These are phyloP conservation scores for Coranthus polyacanthus DNA, from an alignment of 2,797 vertebrate genomes.

Conservation along the genomic window DNA sequence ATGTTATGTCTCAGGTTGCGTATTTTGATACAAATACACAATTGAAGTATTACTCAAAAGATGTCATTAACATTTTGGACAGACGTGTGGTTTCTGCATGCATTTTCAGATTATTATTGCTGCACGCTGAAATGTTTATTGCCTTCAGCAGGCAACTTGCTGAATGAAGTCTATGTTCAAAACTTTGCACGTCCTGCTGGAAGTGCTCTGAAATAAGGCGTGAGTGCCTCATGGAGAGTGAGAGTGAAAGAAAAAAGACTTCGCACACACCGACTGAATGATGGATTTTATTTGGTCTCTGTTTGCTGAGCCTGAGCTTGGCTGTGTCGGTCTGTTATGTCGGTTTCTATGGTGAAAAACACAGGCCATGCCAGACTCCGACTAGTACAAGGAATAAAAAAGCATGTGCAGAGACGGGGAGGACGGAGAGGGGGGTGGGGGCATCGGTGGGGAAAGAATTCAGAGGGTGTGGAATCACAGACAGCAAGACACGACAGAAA, in stretches of 20 bases:
- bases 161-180: conserved; percentile 67
- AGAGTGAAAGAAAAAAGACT: conserved; percentile 27
- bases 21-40: too few species aligned
- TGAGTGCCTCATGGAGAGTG: too few species aligned
- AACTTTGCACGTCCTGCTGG: conserved; percentile 58
- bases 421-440: conserved; percentile 25
- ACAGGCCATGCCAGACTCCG: conserved; percentile 84
- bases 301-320: conserved; percentile 87
- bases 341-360: conserved; percentile 96
- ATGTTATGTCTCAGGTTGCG: conserved; percentile 10
- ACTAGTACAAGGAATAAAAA: conserved; percentile 80
- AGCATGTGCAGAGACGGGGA: conserved; percentile 61
- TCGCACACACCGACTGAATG: conserved; percentile 69
- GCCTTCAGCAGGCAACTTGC: conserved; percentile 32
- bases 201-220: conserved; percentile 63
- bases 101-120: not conserved
- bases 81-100: conserved; percentile 2
- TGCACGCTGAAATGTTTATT: conserved; percentile 45
- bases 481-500: conserved; percentile 59
- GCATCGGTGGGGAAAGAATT: conserved; percentile 75
- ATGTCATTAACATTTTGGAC: conserved; percentile 18
- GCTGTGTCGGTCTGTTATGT: conserved; percentile 90
- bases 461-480: conserved; percentile 79
- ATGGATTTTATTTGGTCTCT: conserved; percentile 85
- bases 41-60: not conserved